Evolutionary conservation across 2,797 vertebrate species (phyloP).

Genomic region (Rhinella marina): DNA sequence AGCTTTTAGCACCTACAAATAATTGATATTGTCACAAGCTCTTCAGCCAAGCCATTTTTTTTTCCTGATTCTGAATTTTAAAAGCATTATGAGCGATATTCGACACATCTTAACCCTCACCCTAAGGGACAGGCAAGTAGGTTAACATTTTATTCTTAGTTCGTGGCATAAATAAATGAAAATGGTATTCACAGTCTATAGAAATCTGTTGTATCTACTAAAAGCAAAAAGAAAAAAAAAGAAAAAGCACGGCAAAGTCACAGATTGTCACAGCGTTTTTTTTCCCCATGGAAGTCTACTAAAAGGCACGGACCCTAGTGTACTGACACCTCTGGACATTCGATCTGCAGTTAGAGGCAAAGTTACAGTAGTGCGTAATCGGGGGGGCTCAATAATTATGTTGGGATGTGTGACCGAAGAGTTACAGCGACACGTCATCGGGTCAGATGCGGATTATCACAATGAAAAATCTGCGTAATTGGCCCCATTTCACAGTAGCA

Average conservation of each 20-base stretch:
- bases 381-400: too few relatives aligned
- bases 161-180: conserved; percentile 34
- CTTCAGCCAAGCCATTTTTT: conserved; percentile 80
- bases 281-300: background rate
- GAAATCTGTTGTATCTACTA: background rate
- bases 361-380: too few relatives aligned
- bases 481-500: too few relatives aligned
- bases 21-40: conserved; percentile 98
- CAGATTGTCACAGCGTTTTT: background rate
- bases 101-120: conserved; percentile 47
- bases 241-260: background rate
- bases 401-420: too few relatives aligned
- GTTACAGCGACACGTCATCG: too few relatives aligned
- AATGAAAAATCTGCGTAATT: too few relatives aligned
- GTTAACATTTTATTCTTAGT: conserved; percentile 43
- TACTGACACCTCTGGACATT: background rate
- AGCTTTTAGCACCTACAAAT: conserved; percentile 93
- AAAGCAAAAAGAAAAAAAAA: background rate
- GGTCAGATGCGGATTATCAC: too few relatives aligned
- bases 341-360: too few relatives aligned
- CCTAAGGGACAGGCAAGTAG: background rate
- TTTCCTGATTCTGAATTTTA: conserved; percentile 66
- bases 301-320: background rate
- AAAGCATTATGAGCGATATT: conserved; percentile 54
- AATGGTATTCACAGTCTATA: conserved; percentile 51